Evolutionary conservation across 2,113 vertebrate genomes (phyloP).

Genomic region (Syngnathus floridae): DNA sequence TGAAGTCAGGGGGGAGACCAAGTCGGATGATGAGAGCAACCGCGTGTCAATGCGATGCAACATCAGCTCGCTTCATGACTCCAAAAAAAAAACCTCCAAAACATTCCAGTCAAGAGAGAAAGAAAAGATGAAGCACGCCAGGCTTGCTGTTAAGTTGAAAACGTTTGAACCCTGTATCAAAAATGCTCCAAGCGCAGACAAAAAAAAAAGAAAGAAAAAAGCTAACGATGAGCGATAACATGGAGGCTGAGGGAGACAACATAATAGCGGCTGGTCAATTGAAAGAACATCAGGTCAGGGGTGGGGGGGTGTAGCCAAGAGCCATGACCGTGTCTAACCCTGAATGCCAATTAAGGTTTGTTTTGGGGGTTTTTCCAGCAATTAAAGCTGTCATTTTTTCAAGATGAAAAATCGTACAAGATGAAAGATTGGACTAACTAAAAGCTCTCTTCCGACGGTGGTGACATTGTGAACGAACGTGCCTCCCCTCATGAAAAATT

Average conservation of each 20-base stretch:
- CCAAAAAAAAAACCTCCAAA: neutral
- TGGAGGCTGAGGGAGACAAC: neutral
- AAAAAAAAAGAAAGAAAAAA: neutral
- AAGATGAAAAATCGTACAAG: no score
- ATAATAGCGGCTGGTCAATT: neutral
- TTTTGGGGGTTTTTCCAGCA: no score
- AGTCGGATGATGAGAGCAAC: neutral
- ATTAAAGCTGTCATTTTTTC: neutral
- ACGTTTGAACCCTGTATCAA: neutral
- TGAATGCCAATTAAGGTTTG: no score
- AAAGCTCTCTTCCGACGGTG: neutral
- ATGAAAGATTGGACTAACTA: neutral
- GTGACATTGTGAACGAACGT: neutral
- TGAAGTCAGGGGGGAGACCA: slow-evolving; percentile 60
- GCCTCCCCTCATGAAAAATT: neutral
- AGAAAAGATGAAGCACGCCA: neutral
- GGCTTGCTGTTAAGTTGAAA: neutral
- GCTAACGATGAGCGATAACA: neutral
- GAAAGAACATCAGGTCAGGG: neutral
- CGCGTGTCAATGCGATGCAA: neutral
- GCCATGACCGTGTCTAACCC: no score
- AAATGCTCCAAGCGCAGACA: neutral
- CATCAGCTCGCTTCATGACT: neutral
- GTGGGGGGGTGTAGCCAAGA: no score
- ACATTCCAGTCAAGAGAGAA: neutral